These are phyloP conservation scores for Trinorchestia longiramus DNA, from an alignment of 1,140 invertebrate species.

Conservation along the genomic window DNA sequence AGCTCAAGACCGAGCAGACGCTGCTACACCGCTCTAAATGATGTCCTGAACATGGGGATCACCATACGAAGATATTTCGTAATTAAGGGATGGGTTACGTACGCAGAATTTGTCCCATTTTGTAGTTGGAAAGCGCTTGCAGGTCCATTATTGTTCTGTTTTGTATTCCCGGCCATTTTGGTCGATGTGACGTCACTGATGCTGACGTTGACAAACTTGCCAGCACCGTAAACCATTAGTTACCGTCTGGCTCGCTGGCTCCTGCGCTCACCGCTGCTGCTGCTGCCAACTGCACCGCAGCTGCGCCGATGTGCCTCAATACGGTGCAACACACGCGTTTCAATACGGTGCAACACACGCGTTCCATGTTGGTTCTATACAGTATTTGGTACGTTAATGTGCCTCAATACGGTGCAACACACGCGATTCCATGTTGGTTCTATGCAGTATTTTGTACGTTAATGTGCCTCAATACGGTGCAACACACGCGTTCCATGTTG, in stretches of 20 bases:
- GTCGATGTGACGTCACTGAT: slow-evolving; percentile 52
- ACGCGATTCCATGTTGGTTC: neutral
- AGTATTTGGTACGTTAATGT: neutral
- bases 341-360: no score
- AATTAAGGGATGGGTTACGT: slow-evolving; percentile 34
- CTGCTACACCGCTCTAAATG: neutral
- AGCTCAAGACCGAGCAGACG: slow-evolving; percentile 7
- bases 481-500: no score
- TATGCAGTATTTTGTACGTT: neutral
- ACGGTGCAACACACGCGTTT: neutral
- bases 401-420: neutral
- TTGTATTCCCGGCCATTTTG: slow-evolving; percentile 54
- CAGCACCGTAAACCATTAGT: slow-evolving; percentile 49
- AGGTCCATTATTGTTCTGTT: slow-evolving; percentile 47
- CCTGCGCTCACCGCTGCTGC: neutral
- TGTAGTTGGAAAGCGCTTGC: slow-evolving; percentile 42
- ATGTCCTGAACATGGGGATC: slow-evolving; percentile 22
- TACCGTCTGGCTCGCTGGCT: neutral
- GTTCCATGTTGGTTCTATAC: neutral
- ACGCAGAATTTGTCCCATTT: slow-evolving; percentile 25
- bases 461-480: neutral
- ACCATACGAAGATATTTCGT: slow-evolving; percentile 29
- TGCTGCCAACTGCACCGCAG: slow-evolving; percentile 13
- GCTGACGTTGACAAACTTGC: slow-evolving; percentile 52
- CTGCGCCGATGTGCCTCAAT: neutral